Evolutionary conservation across 1,140 invertebrate species (phyloP), one percentile per base, ranked within the genome.

Genomic region (Delia radicum): DNA sequence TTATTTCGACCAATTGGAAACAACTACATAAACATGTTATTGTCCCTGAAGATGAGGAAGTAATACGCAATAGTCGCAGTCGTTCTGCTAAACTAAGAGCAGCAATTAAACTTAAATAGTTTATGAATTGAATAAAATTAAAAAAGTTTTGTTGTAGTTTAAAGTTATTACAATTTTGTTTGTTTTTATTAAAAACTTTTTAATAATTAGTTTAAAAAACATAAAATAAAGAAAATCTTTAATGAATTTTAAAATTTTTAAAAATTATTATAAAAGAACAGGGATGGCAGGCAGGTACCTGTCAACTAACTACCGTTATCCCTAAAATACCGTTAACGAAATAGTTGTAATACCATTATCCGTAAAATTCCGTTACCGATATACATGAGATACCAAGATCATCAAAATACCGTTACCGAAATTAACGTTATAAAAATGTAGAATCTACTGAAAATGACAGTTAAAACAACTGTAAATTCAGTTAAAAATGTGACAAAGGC

Each of bases 41-140:
- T 6, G 85, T 89, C 18, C 94, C 96, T 0, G 88, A 88, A 12
- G 86, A 90, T 65, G 89, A 92, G 74, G 96, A 98, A 88, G 87
- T 96, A 13, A 87, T 91, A 21, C 76, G 79, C 15, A 98, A 98
- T 89, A 95, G 95, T 55, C 88, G 94, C 82, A 92, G 93, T 81
- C 88, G 95, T 79, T 98, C 95, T 72, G 95, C 96, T 2, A 96
- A 96, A 87, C 87, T 98, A 61, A 88, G 97, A 85, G 94, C 93
- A 78, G 94, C 95, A 74, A 85, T 91, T 76, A 95, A 93, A 87
- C 81, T 94, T 62, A 80, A 81, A 75, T 81, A 74, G 18, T 33
- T 27, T 27, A 27, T 13, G 26, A 13, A 7, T 27, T 27, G 62
- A 63, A 28, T 28, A n/a, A n/a, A n/a, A 21, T 55, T 21, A 55